Percentiles rank a stretch among this genome's conserved stretches.
Conservation (phyloP, 2,113 vertebrate genomes). For the Sturnira hondurensis region DNA sequence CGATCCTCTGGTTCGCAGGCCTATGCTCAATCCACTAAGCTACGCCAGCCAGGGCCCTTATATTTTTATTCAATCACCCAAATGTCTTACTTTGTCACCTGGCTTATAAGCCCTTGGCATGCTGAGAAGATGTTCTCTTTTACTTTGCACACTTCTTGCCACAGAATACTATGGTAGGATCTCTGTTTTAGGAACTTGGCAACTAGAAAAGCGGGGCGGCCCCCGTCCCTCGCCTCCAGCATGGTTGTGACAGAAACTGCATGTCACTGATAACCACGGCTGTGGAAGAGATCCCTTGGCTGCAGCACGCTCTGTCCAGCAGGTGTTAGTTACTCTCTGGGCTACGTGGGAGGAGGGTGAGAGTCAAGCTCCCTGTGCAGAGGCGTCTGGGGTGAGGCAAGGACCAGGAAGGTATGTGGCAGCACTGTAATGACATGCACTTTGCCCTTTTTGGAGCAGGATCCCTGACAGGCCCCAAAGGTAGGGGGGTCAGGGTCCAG, state of each 20-base stretch:
- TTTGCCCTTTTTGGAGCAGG: background rate
- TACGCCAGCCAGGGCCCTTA: no score
- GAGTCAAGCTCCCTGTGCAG: background rate
- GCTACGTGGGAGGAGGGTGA: accelerated
- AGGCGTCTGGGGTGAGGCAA: background rate
- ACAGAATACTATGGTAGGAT: background rate
- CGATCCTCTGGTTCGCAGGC: no score
- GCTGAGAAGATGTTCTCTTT: background rate
- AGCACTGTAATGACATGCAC: no score
- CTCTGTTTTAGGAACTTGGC: background rate
- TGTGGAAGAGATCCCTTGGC: accelerated
- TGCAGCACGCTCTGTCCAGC: no score
- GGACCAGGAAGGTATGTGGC: accelerated
- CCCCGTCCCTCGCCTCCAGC: background rate
- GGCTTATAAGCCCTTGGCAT: background rate
- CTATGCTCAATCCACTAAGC: no score
- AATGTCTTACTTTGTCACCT: background rate
- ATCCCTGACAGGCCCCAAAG: background rate
- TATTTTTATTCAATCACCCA: background rate
- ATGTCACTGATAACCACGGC: background rate
- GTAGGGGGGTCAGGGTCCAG: no score
- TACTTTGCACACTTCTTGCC: background rate
- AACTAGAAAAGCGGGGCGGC: background rate
- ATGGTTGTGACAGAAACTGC: background rate
- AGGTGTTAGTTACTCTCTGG: background rate